These are phyloP conservation scores for Manis pentadactyla DNA, from an alignment of 2,797 vertebrate genomes.

Conservation along the genomic window DNA sequence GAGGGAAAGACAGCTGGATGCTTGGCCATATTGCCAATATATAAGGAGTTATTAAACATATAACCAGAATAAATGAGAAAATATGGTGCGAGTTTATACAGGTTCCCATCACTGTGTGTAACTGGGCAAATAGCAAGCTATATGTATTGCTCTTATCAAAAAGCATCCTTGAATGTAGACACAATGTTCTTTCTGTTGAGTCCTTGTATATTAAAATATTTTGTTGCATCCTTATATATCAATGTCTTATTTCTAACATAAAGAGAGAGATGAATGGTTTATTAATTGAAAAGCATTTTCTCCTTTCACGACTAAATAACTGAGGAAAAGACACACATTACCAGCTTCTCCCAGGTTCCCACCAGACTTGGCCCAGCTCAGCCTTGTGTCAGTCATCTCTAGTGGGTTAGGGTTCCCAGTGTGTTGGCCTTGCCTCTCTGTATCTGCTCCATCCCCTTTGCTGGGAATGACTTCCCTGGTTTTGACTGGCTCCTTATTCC, in stretches of 20 bases:
- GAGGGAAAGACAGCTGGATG: neutral
- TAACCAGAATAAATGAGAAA: slow-evolving; percentile 27
- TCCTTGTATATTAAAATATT: slow-evolving; percentile 7
- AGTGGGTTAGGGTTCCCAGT: neutral
- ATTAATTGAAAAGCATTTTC: neutral
- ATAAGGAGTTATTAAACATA: neutral
- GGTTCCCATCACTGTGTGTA: neutral
- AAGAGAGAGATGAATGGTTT: neutral
- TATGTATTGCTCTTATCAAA: neutral
- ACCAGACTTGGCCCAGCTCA: neutral
- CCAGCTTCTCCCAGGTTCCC: neutral
- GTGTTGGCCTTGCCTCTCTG: neutral
- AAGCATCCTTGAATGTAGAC: neutral
- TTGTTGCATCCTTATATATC: neutral
- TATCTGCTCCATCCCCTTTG: neutral
- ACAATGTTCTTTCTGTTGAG: neutral
- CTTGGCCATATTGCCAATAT: neutral
- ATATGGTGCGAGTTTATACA: neutral
- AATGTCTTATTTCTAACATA: neutral
- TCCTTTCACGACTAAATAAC: neutral
- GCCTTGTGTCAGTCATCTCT: neutral
- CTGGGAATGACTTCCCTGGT: neutral
- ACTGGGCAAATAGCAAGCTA: neutral
- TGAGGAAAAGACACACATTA: neutral
- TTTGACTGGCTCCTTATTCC: neutral